Base-by-base conservation (phyloP, 37 sponge, comb jelly and placozoan species). In the Bolinopsis microptera region DNA sequence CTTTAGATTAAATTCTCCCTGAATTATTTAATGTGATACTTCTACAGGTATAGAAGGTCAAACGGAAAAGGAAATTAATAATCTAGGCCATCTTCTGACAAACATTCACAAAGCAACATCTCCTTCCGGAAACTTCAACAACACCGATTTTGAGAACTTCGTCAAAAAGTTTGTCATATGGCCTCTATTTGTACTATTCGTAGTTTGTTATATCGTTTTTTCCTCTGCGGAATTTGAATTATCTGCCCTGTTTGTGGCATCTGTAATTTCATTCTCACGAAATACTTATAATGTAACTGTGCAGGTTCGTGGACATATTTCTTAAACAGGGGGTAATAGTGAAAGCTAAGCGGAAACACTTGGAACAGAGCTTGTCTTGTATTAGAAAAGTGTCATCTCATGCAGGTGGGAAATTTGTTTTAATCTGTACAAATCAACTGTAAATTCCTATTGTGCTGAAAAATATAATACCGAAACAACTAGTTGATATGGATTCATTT, bases 141-240 rank as follows among this genome's bases (percentile, higher is more conserved):
- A 97, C 92, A 38, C 86, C 34, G 38, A 76, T 0, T 97, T 86
- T 82, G 86, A 97, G 80, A 92, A 95, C 94, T 96, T 95, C 76
- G 95, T 95, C 3, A 95, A 95, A 35, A 93, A 95, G 96, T 97
- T 27, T 0, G 69, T 35, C n/a, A n/a, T n/a, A n/a, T n/a, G n/a
- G n/a, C n/a, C n/a, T n/a, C n/a, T n/a, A n/a, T n/a, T n/a, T n/a
- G n/a, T n/a, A 41, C 41, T 39, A 1, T n/a, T n/a, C n/a, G n/a
- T n/a, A n/a, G n/a, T n/a, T n/a, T n/a, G n/a, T n/a, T n/a, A n/a
- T n/a, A n/a, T n/a, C n/a, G n/a, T n/a, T n/a, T n/a, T n/a, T n/a
- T n/a, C n/a, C n/a, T n/a, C n/a, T n/a, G n/a, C n/a, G n/a, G n/a
- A n/a, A n/a, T n/a, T n/a, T n/a, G n/a, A n/a, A n/a, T n/a, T n/a